Evolutionary conservation across 2,888 invertebrate genomes (phyloP).

Genomic region (Thumatha senex): DNA sequence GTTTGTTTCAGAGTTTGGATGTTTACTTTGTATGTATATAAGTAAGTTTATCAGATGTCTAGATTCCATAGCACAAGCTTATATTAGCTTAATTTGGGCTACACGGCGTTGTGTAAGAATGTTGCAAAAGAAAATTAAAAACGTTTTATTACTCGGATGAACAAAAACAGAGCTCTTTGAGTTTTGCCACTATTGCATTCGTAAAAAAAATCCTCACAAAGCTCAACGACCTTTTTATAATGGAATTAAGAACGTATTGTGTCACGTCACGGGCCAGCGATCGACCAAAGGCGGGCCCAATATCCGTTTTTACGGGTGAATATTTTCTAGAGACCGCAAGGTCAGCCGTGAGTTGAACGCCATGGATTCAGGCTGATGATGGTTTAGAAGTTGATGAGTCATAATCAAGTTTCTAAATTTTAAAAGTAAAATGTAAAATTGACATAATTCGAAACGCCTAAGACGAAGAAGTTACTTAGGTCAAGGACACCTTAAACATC

Average conservation of each 20-base stretch:
- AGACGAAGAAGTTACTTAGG: too few relatives aligned
- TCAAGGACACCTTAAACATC: background rate
- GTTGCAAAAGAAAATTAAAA: too few relatives aligned
- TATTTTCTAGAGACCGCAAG: constrained; percentile 28
- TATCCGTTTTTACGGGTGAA: constrained; percentile 24
- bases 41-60: too few relatives aligned
- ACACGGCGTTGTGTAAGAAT: too few relatives aligned
- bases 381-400: background rate
- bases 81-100: too few relatives aligned
- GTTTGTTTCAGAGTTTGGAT: too few relatives aligned
- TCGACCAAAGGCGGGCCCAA: constrained; percentile 30
- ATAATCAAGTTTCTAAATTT: constrained; percentile 1
- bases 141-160: too few relatives aligned
- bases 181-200: background rate
- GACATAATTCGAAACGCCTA: background rate
- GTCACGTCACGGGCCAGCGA: constrained; percentile 21
- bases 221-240: constrained; percentile 2
- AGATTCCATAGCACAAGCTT: too few relatives aligned
- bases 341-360: constrained; percentile 12
- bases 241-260: constrained; percentile 15
- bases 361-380: background rate
- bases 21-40: too few relatives aligned
- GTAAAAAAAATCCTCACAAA: background rate
- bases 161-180: too few relatives aligned
- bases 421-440: background rate